These are phyloP conservation scores for Dynastes tityus DNA, from an alignment of 2,888 invertebrate species.

Conservation along the genomic window DNA sequence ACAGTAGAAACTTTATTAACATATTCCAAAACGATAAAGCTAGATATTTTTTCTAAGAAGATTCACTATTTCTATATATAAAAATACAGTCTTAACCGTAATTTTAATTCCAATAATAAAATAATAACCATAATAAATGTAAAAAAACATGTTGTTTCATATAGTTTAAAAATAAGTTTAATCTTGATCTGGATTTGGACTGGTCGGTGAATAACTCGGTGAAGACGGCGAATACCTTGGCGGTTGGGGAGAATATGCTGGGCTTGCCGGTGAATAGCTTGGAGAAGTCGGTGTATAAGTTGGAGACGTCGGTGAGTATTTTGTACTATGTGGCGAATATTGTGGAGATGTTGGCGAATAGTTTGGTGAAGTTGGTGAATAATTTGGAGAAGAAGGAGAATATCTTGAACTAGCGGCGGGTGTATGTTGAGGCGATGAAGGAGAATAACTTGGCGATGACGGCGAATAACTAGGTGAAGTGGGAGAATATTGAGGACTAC, in stretches of 20 bases:
- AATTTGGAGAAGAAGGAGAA: conserved; percentile 79
- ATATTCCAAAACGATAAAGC: conserved; percentile 17
- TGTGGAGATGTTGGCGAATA: conserved; percentile 86
- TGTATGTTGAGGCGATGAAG: conserved; percentile 82
- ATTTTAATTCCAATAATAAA: conserved; percentile 23
- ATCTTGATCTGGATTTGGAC: conserved; percentile 73
- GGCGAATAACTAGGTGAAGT: conserved; percentile 91
- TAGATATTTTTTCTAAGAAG: conserved; percentile 5
- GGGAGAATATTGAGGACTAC: conserved; percentile 89
- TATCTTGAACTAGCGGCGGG: conserved; percentile 83
- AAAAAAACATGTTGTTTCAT: conserved; percentile 30
- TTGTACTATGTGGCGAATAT: conserved; percentile 86
- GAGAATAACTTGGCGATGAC: conserved; percentile 85
- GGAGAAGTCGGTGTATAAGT: conserved; percentile 87
- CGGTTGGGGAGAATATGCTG: conserved; percentile 85
- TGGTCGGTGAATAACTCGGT: conserved; percentile 82
- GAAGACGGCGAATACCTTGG: conserved; percentile 85
- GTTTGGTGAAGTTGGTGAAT: conserved; percentile 82
- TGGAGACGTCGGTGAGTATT: conserved; percentile 87
- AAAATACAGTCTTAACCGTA: conserved; percentile 43
- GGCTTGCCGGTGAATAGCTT: conserved; percentile 84
- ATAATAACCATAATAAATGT: conserved; percentile 4
- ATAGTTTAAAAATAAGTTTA: conserved; percentile 50
- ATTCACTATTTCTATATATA: conserved; percentile 32
- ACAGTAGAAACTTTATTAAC: conserved; percentile 40